Conservation (phyloP, 2,797 vertebrate genomes). For the Streptopelia turtur region DNA sequence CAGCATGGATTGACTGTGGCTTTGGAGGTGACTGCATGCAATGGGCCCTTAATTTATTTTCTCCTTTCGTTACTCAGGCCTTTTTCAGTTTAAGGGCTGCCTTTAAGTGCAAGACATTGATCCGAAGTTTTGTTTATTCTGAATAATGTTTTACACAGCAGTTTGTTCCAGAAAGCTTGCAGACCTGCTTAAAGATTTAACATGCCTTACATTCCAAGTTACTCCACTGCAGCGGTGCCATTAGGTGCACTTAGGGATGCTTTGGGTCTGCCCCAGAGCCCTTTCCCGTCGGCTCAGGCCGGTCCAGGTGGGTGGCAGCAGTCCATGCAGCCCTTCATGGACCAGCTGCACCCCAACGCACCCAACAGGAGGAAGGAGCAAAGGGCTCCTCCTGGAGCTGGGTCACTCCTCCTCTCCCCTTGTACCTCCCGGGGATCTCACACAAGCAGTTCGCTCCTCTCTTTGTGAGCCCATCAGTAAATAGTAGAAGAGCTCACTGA, state of each 20-base stretch:
- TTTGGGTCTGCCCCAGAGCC: not conserved
- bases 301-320: rapidly evolving
- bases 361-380: not conserved
- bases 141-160: not conserved
- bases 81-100: not conserved
- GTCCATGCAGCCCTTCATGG: rapidly evolving
- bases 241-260: not conserved
- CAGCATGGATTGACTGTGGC: not conserved
- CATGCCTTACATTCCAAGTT: not conserved
- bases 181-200: not conserved
- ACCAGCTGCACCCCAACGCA: not conserved
- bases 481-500: not conserved
- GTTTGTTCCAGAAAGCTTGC: not conserved
- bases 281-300: not conserved
- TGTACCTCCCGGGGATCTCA: not conserved
- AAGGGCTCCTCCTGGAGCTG: not conserved
- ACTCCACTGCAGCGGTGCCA: rapidly evolving
- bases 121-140: not conserved
- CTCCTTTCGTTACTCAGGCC: not conserved
- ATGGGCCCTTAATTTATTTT: rapidly evolving
- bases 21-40: not conserved
- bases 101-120: not conserved
- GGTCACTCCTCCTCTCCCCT: not conserved
- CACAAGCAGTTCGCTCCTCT: not conserved
- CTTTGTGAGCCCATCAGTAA: not conserved